These are phyloP conservation scores for Pseudotriccus pelzelni DNA, from an alignment of 2,797 vertebrate genomes.

Conservation along the genomic window DNA sequence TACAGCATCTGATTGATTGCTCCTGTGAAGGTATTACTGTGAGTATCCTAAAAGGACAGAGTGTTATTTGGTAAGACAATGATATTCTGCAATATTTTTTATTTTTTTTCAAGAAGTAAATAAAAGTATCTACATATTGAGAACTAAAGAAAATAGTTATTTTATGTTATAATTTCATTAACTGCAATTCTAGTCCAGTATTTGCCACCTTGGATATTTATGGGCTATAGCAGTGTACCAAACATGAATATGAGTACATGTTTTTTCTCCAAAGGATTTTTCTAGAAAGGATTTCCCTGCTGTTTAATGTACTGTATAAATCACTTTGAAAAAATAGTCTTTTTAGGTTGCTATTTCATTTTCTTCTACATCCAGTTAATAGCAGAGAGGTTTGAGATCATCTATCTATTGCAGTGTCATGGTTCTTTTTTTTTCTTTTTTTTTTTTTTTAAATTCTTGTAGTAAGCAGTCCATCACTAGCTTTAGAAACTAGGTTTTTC, in stretches of 20 bases:
- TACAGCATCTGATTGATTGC: neutral
- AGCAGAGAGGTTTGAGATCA: neutral
- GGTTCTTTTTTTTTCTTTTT: neutral
- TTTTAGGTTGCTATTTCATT: constrained; percentile 13
- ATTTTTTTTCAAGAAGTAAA: neutral
- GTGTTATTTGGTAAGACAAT: constrained; percentile 17
- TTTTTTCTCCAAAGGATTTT: constrained; percentile 2
- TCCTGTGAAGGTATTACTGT: neutral
- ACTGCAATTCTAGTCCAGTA: neutral
- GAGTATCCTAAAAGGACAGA: neutral
- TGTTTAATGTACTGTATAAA: neutral
- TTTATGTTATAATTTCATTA: constrained; percentile 53
- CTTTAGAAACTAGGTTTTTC: neutral
- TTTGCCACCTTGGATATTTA: constrained; percentile 47
- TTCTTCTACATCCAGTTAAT: constrained; percentile 26
- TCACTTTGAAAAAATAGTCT: neutral
- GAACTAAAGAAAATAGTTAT: constrained; percentile 40
- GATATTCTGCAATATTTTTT: constrained; percentile 6
- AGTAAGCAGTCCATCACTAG: neutral
- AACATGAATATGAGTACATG: neutral
- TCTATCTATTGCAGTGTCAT: neutral
- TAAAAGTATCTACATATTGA: neutral
- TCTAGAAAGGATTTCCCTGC: neutral
- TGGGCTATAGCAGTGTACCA: constrained; percentile 1
- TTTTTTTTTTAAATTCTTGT: neutral